Base-by-base conservation (phyloP, 2,888 invertebrate species). In the Melinopterus prodromus region DNA sequence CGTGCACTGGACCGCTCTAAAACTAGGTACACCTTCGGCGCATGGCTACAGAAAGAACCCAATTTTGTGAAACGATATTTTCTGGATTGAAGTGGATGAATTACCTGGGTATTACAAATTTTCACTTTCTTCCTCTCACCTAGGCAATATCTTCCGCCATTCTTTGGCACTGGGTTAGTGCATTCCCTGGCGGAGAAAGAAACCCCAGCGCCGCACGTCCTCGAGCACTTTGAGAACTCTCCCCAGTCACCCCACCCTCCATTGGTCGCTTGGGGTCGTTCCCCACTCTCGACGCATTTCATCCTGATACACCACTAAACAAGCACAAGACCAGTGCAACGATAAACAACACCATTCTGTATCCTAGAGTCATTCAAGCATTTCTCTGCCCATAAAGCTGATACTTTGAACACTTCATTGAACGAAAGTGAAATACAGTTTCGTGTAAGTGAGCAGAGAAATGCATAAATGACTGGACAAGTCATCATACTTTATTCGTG, bases 171-270 rank as follows among this genome's bases (percentile, higher is more conserved):
- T 3, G 94, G 94, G 85, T 92, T 93, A 84, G 92, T 91, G 86
- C 94, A 94, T 81, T 92, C 91, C 80, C 94, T 88, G 84, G 91
- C 90, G 7, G 92, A 89, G 74, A 89, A 87, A 12, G 91, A 89
- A 14, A 93, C 90, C 0, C 94, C 94, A 6, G 92, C 93, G 0
- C 93, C 94, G 86, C 94, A 94, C 14, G 91, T 91, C 71, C 93
- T 89, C 0, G 92, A 91, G 83, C 94, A 94, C 12, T 89, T 86
- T 38, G 91, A 90, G 91, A 92, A 93, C 0, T 87, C 83, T 3
- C 91, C 90, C 93, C 93, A 94, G 78, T 91, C 90, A 2, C 93
- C 92, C 94, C 94, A 94, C 82, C 92, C 92, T 0, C 94, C 94
- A 84, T 93, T 91, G 5, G 93, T 90, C 35, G 92, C 92, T 79